phyloP scores from a whole-genome alignment of 1,140 invertebrate species.

The Bombus turneri region DNA sequence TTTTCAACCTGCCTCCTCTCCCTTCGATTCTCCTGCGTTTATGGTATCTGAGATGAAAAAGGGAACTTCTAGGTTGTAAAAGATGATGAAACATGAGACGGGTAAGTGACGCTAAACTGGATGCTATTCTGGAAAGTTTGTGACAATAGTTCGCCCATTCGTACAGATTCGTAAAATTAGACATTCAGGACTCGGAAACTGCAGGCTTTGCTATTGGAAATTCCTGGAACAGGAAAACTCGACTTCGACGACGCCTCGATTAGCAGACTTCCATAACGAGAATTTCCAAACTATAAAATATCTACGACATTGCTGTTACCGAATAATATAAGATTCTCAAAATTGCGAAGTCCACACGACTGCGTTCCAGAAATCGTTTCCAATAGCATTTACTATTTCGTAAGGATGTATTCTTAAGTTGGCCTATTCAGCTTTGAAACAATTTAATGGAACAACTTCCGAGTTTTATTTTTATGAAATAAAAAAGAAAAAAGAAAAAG shows the following conservation, averaged over 20 bases:
- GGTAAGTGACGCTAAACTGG: neutral
- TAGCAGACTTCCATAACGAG: neutral
- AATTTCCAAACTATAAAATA: too few relatives aligned
- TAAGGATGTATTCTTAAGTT: too few relatives aligned
- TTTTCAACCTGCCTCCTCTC: neutral
- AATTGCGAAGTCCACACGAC: too few relatives aligned
- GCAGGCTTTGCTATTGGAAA: neutral
- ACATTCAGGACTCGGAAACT: neutral
- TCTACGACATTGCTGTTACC: too few relatives aligned
- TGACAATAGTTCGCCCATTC: neutral
- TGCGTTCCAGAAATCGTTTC: too few relatives aligned
- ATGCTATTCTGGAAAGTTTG: neutral
- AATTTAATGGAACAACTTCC: slow-evolving; percentile 14
- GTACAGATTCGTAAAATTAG: neutral
- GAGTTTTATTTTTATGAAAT: neutral
- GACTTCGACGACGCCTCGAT: neutral
- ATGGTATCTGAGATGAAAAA: neutral
- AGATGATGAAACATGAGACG: neutral
- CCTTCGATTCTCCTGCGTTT: neutral
- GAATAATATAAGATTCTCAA: too few relatives aligned
- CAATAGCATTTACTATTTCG: too few relatives aligned
- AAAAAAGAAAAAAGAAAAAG: neutral
- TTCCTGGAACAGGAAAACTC: neutral
- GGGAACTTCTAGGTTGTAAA: neutral
- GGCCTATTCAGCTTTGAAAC: too few relatives aligned